A percentile compares a stretch with the other conserved stretches of the same genome.
phyloP scores from a whole-genome alignment of 1,140 invertebrate species.

The Palaemon carinicauda region DNA sequence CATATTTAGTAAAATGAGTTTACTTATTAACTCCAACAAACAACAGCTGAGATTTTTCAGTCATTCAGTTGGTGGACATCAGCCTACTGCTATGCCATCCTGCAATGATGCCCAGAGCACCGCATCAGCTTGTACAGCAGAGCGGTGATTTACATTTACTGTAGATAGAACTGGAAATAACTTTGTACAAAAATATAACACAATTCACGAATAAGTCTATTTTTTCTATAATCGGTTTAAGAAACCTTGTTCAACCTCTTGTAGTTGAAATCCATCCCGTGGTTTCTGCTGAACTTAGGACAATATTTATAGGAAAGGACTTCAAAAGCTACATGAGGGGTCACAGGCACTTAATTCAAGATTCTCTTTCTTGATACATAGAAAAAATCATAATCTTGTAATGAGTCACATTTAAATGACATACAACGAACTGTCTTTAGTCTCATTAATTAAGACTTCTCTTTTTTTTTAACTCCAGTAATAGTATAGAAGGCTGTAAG shows the following conservation, averaged over 20 bases:
- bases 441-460: too few species aligned
- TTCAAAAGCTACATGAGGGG: not conserved
- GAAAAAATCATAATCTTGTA: too few species aligned
- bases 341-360: too few species aligned
- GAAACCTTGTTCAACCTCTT: not conserved
- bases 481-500: too few species aligned
- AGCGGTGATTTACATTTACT: slow-evolving; percentile 3
- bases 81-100: slow-evolving; percentile 33
- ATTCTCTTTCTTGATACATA: too few species aligned
- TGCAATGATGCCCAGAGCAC: slow-evolving; percentile 43
- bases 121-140: not conserved
- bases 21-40: too few species aligned
- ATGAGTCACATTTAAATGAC: too few species aligned
- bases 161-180: slow-evolving; percentile 21
- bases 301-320: not conserved
- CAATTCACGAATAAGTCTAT: not conserved
- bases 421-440: too few species aligned
- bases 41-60: too few species aligned
- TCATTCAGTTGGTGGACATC: slow-evolving; percentile 6
- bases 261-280: not conserved
- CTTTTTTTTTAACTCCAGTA: too few species aligned
- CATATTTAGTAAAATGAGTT: not conserved
- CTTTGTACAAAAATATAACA: slow-evolving; percentile 39
- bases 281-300: slow-evolving; percentile 52
- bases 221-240: not conserved